These are phyloP conservation scores for Pipra filicauda DNA, from an alignment of 2,113 vertebrate species.

Conservation along the genomic window DNA sequence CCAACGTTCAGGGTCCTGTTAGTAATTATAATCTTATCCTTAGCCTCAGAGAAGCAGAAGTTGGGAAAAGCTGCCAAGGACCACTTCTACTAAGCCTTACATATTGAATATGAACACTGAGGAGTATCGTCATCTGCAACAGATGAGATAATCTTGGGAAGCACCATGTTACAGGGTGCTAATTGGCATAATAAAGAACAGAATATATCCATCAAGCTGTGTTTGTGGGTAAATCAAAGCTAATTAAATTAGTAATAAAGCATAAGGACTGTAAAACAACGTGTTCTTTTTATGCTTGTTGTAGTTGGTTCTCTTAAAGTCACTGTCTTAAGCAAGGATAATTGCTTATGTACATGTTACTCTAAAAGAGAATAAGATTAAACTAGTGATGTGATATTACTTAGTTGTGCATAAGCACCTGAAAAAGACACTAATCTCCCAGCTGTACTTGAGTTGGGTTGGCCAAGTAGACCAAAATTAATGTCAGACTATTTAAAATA, in stretches of 20 bases:
- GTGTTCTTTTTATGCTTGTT: not conserved
- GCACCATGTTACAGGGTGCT: not conserved
- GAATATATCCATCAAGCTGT: constrained; percentile 14
- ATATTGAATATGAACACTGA: not conserved
- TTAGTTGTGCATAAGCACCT: not conserved
- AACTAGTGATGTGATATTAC: not conserved
- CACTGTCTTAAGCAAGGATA: not conserved
- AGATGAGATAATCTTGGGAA: constrained; percentile 16
- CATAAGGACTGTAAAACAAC: constrained; percentile 14
- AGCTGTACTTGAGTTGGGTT: not conserved
- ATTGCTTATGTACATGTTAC: not conserved
- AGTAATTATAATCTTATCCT: not conserved
- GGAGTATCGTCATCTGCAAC: not conserved
- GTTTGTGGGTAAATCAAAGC: constrained; percentile 18
- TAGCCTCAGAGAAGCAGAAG: not conserved
- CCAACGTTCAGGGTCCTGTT: not conserved
- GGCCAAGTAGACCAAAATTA: not conserved
- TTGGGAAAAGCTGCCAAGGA: not conserved
- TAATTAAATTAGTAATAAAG: constrained; percentile 31
- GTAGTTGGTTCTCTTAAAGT: not conserved
- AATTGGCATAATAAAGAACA: constrained; percentile 23
- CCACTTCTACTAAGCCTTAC: not conserved
- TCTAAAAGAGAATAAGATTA: not conserved
- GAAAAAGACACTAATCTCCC: not conserved
- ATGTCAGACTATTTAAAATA: not conserved